These are phyloP conservation scores for Megaustenia siamemsis DNA, from an alignment of 2,888 invertebrate genomes.

Conservation along the genomic window DNA sequence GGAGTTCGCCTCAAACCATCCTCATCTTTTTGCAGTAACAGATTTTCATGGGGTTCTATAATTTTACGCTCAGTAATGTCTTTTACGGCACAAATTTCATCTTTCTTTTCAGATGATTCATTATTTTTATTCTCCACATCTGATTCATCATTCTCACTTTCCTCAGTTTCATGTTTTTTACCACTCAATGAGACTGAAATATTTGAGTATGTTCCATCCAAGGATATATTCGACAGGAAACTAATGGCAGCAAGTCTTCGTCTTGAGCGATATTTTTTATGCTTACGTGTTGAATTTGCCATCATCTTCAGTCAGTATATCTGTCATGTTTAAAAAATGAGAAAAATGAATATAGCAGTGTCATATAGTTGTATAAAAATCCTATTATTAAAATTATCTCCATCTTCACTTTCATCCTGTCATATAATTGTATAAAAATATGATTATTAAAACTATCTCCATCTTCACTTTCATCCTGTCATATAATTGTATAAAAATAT, in stretches of 20 bases:
- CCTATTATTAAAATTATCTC: no score
- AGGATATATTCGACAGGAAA: slow-evolving; percentile 95
- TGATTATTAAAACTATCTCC: no score
- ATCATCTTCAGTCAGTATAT: slow-evolving; percentile 22
- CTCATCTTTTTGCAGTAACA: slow-evolving; percentile 17
- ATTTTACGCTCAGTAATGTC: neutral
- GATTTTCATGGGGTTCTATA: neutral
- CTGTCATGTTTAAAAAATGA: neutral
- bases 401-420: no score
- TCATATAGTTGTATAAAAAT: no score
- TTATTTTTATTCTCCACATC: neutral
- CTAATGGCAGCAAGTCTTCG: slow-evolving; percentile 90
- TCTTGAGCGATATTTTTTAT: slow-evolving; percentile 72
- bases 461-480: no score
- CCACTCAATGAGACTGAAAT: slow-evolving; percentile 71
- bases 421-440: no score
- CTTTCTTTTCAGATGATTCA: neutral
- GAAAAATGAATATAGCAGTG: neutral
- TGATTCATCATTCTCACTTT: slow-evolving; percentile 3
- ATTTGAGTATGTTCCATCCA: slow-evolving; percentile 90
- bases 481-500: no score
- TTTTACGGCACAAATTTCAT: neutral
- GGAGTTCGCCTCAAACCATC: slow-evolving; percentile 24
- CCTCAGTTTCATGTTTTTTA: slow-evolving; percentile 5
- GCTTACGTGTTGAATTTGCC: slow-evolving; percentile 58